Conservation (phyloP, 2,797 vertebrate genomes). For the Epinephelus awoara region DNA sequence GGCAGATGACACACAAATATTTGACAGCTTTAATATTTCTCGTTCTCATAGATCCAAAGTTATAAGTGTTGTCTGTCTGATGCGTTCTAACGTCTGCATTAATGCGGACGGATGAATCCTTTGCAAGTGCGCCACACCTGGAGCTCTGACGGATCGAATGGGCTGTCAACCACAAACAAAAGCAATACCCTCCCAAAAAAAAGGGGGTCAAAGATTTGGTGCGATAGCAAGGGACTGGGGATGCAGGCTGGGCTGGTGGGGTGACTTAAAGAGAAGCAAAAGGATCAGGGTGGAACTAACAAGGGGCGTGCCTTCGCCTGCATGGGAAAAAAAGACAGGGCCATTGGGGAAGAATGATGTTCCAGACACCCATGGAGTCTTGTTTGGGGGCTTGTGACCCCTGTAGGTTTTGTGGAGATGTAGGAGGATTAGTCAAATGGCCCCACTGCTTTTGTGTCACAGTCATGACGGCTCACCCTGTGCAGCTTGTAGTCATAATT, state of each 20-base stretch:
- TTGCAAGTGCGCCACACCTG: conserved; percentile 75
- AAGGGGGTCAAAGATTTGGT: conserved; percentile 60
- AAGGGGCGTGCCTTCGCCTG: conserved; percentile 74
- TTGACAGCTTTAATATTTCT: conserved; percentile 51
- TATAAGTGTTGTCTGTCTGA: conserved; percentile 48
- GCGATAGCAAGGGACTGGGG: conserved; percentile 52
- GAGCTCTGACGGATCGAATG: conserved; percentile 68
- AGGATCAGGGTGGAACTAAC: conserved; percentile 82
- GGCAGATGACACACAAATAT: conserved; percentile 48
- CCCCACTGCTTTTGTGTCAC: conserved; percentile 76
- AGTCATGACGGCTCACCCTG: conserved; percentile 77
- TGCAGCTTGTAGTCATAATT: conserved; percentile 80
- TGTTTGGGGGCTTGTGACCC: conserved; percentile 71
- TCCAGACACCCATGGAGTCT: conserved; percentile 73
- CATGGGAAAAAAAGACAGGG: conserved; percentile 74
- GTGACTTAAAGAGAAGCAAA: conserved; percentile 53
- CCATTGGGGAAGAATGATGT: conserved; percentile 78
- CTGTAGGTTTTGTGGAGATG: conserved; percentile 63
- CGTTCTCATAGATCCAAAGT: conserved; percentile 14
- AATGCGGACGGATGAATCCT: conserved; percentile 58
- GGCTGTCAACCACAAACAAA: conserved; percentile 79
- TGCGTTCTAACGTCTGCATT: conserved; percentile 53
- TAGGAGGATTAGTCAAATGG: conserved; percentile 72
- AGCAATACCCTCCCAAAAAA: conserved; percentile 50
- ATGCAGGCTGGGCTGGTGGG: conserved; percentile 52